phyloP scores from a whole-genome alignment of 2,797 vertebrate genomes.

The Rhodeus uyekii region DNA sequence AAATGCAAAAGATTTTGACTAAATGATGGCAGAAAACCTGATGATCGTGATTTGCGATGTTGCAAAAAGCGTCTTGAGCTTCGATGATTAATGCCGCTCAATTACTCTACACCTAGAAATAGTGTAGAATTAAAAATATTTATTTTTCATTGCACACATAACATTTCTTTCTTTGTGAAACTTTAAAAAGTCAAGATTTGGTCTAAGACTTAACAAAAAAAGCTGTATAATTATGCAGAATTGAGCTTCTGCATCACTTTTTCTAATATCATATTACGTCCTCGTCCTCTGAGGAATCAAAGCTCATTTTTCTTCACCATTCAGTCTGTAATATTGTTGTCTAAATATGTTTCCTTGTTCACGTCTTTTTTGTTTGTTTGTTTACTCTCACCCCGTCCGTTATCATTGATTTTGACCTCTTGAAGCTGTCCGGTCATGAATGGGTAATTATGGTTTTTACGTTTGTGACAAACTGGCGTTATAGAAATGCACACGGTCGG shows the following conservation, averaged over 20 bases:
- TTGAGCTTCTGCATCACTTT: constrained; percentile 49
- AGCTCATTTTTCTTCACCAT: constrained; percentile 49
- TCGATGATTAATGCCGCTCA: not conserved
- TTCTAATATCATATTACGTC: constrained; percentile 46
- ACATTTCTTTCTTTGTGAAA: not conserved
- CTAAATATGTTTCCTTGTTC: constrained; percentile 27
- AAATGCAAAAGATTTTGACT: not conserved
- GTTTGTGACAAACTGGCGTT: not conserved
- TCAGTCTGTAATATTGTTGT: constrained; percentile 45
- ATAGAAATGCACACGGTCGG: not conserved
- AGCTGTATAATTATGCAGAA: constrained; percentile 11
- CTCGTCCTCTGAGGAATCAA: constrained; percentile 47
- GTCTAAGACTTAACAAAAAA: not conserved
- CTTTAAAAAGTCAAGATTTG: not conserved
- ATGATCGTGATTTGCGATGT: not conserved
- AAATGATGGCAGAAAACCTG: not conserved
- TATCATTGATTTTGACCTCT: constrained; percentile 24
- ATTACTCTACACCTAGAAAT: not conserved
- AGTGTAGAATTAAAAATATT: not conserved
- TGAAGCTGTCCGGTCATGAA: constrained; percentile 35
- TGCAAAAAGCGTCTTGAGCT: no score
- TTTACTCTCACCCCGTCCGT: not conserved
- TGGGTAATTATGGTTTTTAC: constrained; percentile 25
- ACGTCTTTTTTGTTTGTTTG: constrained; percentile 12
- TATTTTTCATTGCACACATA: not conserved